Conservation (phyloP, 2,113 vertebrate genomes). For the Machaerirhynchus nigripectus region DNA sequence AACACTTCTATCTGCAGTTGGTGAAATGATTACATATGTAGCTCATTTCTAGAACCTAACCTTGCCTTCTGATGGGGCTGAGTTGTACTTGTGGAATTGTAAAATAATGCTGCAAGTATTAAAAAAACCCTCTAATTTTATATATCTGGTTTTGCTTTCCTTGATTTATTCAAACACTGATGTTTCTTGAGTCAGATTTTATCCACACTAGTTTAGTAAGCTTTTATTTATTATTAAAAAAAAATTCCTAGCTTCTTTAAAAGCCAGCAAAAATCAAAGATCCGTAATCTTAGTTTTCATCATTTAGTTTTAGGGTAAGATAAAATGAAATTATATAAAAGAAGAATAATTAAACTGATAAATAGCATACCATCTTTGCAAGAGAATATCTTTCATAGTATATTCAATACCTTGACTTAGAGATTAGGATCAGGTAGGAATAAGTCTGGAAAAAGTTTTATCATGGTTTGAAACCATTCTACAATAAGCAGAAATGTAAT, state of each 20-base stretch:
- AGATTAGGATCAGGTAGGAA: not conserved
- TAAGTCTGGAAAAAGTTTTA: not conserved
- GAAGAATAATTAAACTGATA: not conserved
- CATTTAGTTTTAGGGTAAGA: not conserved
- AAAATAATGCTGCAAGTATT: conserved; percentile 48
- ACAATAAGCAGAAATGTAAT: not conserved
- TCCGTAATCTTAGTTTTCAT: conserved; percentile 4
- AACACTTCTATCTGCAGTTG: conserved; percentile 79
- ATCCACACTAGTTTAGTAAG: not conserved
- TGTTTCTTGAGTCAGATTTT: conserved; percentile 46
- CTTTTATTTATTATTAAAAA: not conserved
- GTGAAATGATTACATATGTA: conserved; percentile 76
- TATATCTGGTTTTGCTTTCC: not conserved
- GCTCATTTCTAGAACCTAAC: conserved; percentile 53
- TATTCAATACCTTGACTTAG: conserved; percentile 16
- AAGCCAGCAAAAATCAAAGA: conserved; percentile 36
- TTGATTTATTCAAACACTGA: conserved; percentile 33
- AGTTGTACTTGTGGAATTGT: conserved; percentile 8
- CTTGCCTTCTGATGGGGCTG: conserved; percentile 38
- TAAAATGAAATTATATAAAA: conserved; percentile 42
- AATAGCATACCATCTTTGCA: not conserved
- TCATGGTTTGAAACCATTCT: not conserved
- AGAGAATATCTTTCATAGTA: not conserved
- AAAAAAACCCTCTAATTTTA: conserved; percentile 1
- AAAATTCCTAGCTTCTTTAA: not conserved